Base-by-base conservation (phyloP, 2,113 vertebrate genomes). In the Nesospiza acunhae region DNA sequence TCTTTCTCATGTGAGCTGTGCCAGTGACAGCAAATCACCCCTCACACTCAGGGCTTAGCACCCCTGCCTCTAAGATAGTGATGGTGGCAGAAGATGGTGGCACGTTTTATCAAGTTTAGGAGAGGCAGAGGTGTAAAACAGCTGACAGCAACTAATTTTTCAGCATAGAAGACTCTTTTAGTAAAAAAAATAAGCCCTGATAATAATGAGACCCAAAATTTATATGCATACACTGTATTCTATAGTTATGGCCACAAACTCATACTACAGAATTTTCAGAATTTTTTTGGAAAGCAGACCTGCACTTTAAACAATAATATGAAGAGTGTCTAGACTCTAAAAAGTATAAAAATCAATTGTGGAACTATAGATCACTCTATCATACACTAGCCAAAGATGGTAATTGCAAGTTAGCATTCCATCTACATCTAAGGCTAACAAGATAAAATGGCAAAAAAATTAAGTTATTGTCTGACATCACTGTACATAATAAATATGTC, bases 381-480 rank as follows among this genome's bases (percentile, higher is more conserved):
- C 67, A 87, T 80, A 89, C 18, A 41, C 52, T 64, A 68, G 33
- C 59, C 17, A 87, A 82, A 68, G 93, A 84, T 37, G 30, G 24
- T 46, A 95, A 94, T 23, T 94, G 50, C 19, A 85, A 59, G 63
- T 72, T 89, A 91, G n/a, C 23, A 81, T 93, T 96, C 77, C 62
- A 59, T 69, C 80, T 75, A 60, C 41, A 66, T 80, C 83, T 62
- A 76, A 84, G 58, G 44, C 13, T 94, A 95, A 96, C 53, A 67
- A 86, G 79, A 94, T 60, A 87, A 96, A 96, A 93, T 53, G 53
- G 30, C 14, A 83, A 88, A 91, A 76, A 84, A 87, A 87, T 84
- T 86, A 84, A 90, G 37, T 94, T 94, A 92, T 8, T 77, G 74
- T 81, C 90, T 94, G 87, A 94, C 58, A 87, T 91, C 84, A 91